Conservation (phyloP, 1,140 invertebrate species). For the Diabrotica virgifera region DNA sequence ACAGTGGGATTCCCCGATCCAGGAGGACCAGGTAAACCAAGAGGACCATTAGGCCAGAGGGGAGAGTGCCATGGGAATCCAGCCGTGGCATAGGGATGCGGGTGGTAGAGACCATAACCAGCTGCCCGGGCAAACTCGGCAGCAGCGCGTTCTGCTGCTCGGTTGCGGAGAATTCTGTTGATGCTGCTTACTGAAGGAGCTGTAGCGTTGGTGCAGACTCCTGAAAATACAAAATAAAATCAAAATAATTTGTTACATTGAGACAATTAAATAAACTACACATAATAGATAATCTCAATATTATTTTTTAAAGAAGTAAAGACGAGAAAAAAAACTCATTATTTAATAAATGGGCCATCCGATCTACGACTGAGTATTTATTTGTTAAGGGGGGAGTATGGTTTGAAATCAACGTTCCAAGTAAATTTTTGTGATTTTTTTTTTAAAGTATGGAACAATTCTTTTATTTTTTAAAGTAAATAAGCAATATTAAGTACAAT, state of each 20-base stretch:
- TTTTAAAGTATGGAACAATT: no score
- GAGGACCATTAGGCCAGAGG: conserved; percentile 47
- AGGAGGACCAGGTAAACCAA: conserved; percentile 40
- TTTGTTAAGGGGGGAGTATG: no score
- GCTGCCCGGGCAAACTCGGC: conserved; percentile 89
- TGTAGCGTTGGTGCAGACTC: conserved; percentile 87
- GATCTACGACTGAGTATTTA: no score
- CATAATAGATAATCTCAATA: no score
- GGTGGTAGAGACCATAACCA: conserved; percentile 81
- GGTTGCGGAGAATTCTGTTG: conserved; percentile 85
- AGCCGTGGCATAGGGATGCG: conserved; percentile 68
- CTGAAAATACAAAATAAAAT: conserved; percentile 50
- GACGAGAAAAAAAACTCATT: no score
- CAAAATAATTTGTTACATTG: neutral
- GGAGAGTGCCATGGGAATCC: conserved; percentile 73
- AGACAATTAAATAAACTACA: no score
- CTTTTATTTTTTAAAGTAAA: no score
- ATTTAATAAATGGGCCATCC: no score
- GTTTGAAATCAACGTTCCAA: no score
- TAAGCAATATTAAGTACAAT: no score
- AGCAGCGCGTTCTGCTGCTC: conserved; percentile 88
- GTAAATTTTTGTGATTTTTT: no score
- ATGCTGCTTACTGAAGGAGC: conserved; percentile 90
- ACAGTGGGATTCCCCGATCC: conserved; percentile 49
- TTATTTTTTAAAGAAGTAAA: no score